phyloP scores from a whole-genome alignment of 1,140 invertebrate species.

The Pogonomyrmex californicus region DNA sequence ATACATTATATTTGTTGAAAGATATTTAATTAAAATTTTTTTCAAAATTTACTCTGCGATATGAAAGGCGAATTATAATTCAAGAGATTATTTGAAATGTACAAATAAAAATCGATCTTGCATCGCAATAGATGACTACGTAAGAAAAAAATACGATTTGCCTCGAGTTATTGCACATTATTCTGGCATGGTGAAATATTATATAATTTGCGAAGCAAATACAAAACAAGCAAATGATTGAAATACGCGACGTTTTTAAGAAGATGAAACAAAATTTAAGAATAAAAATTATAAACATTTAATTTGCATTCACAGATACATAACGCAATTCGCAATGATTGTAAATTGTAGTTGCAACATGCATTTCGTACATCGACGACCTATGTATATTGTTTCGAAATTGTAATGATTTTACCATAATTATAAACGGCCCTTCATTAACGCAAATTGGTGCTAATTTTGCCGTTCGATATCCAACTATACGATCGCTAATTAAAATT shows the following conservation, averaged over 20 bases:
- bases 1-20: neutral
- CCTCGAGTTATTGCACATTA: conserved; percentile 41
- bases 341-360: conserved; percentile 32
- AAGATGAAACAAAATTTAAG: neutral
- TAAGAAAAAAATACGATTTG: conserved; percentile 23
- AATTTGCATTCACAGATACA: neutral
- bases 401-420: conserved; percentile 52
- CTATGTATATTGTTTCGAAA: conserved; percentile 36
- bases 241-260: neutral
- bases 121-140: neutral
- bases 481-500: conserved; percentile 55
- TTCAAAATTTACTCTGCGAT: neutral
- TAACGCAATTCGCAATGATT: conserved; percentile 15
- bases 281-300: conserved; percentile 14
- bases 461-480: conserved; percentile 31
- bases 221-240: neutral
- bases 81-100: conserved; percentile 22
- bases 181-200: neutral
- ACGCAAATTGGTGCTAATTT: conserved; percentile 57
- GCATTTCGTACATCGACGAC: conserved; percentile 34
- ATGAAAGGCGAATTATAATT: neutral
- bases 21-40: neutral
- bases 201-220: neutral
- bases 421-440: conserved; percentile 56
- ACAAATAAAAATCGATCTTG: conserved; percentile 37